Conservation (phyloP, 1,140 invertebrate genomes). For the Polypedilum pembai region DNA sequence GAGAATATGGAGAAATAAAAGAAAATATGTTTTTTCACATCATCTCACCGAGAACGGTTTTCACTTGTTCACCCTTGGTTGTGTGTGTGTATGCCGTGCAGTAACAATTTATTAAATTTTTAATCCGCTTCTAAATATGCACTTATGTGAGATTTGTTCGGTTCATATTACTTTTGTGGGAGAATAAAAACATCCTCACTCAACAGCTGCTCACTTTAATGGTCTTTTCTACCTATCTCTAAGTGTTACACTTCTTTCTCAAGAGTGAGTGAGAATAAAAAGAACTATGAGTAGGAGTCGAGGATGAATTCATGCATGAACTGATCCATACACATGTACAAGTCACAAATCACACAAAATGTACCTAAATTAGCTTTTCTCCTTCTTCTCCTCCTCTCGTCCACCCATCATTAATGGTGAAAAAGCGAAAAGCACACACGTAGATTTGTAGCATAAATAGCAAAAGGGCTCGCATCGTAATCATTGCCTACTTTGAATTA, state of each 20-base stretch:
- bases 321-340: conserved; percentile 16
- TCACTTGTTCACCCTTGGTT: too few species aligned
- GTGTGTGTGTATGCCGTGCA: not conserved
- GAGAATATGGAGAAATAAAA: not conserved
- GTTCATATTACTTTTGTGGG: not conserved
- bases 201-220: conserved; percentile 5
- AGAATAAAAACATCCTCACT: not conserved
- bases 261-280: too few species aligned
- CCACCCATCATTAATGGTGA: too few species aligned
- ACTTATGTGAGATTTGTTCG: conserved; percentile 5
- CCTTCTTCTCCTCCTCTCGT: not conserved
- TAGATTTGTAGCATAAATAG: too few species aligned
- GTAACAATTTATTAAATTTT: not conserved
- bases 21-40: too few species aligned
- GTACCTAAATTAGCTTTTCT: conserved; percentile 18
- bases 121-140: conserved; percentile 12
- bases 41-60: too few species aligned
- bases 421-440: too few species aligned
- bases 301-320: not conserved
- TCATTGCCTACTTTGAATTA: too few species aligned
- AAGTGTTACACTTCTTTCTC: not conserved
- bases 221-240: not conserved
- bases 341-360: conserved; percentile 11
- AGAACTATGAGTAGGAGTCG: too few species aligned
- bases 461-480: too few species aligned